phyloP scores from a whole-genome alignment of 2,888 invertebrate species.

The Chrysomela aeneicollis region DNA sequence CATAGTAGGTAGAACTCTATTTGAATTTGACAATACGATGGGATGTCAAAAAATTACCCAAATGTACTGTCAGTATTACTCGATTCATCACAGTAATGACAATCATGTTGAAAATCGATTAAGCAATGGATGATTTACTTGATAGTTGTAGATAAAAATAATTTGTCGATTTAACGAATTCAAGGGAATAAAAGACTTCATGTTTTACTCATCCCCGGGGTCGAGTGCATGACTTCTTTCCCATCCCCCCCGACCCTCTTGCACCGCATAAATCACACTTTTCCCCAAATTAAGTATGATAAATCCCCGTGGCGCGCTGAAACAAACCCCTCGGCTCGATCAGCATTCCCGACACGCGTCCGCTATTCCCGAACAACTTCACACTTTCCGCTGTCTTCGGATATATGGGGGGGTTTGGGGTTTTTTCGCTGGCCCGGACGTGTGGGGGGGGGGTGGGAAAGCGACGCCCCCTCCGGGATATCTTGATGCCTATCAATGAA shows the following conservation, averaged over 20 bases:
- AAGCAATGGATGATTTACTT: too few relatives aligned
- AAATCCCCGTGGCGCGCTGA: conserved; percentile 32
- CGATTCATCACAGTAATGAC: too few relatives aligned
- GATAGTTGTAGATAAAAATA: too few relatives aligned
- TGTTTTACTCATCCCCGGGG: neutral
- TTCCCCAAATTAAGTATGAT: conserved; percentile 40
- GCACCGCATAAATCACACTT: conserved; percentile 33
- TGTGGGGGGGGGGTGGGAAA: too few relatives aligned
- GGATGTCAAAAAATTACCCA: too few relatives aligned
- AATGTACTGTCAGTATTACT: too few relatives aligned
- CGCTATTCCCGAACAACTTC: conserved; percentile 56
- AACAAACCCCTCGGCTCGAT: conserved; percentile 35
- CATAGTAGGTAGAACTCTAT: too few relatives aligned
- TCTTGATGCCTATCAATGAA: conserved; percentile 51
- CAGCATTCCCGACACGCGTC: conserved; percentile 55
- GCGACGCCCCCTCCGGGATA: conserved; percentile 38
- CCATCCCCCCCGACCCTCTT: neutral
- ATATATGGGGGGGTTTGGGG: conserved; percentile 26
- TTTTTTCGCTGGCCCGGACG: conserved; percentile 39
- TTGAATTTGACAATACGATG: too few relatives aligned
- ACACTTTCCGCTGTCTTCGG: conserved; percentile 32
- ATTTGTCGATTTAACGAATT: too few relatives aligned
- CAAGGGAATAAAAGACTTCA: neutral
- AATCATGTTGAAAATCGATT: too few relatives aligned
- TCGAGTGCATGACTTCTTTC: neutral